Conservation (phyloP, 2,113 vertebrate species). For the Psittacula cyanocephala region DNA sequence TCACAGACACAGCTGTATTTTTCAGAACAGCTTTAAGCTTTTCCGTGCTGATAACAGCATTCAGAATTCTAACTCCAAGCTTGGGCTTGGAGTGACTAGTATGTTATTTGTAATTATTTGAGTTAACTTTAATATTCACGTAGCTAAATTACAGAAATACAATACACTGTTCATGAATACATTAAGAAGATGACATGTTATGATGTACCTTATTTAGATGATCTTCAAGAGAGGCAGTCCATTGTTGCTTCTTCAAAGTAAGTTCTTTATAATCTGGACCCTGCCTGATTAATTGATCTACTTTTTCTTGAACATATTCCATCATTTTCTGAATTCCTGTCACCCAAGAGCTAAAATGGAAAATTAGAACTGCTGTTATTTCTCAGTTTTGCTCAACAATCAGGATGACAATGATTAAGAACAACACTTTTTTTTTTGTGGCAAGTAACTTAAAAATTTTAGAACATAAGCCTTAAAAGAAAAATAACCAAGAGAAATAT, state of each 20-base stretch:
- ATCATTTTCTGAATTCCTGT: slow-evolving; percentile 77
- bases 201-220: slow-evolving; percentile 79
- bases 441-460: not conserved
- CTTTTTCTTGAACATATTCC: slow-evolving; percentile 71
- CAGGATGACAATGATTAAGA: not conserved
- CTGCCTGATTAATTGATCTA: slow-evolving; percentile 69
- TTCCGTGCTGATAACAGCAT: not conserved
- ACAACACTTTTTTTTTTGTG: fast-evolving
- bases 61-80: not conserved
- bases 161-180: not conserved
- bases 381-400: not conserved
- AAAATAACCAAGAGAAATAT: not conserved
- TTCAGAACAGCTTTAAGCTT: not conserved
- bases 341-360: slow-evolving; percentile 66
- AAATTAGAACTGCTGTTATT: slow-evolving; percentile 16
- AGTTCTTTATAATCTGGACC: slow-evolving; percentile 66
- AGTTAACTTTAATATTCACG: not conserved
- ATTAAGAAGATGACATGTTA: not conserved
- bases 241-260: slow-evolving; percentile 71
- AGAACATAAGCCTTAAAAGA: not conserved
- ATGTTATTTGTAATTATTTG: not conserved
- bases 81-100: not conserved
- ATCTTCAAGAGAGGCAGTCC: slow-evolving; percentile 72
- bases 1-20: not conserved
- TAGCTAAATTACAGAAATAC: not conserved